Evolutionary conservation across 2,797 vertebrate genomes (phyloP).

Genomic region (Enoplosus armatus): DNA sequence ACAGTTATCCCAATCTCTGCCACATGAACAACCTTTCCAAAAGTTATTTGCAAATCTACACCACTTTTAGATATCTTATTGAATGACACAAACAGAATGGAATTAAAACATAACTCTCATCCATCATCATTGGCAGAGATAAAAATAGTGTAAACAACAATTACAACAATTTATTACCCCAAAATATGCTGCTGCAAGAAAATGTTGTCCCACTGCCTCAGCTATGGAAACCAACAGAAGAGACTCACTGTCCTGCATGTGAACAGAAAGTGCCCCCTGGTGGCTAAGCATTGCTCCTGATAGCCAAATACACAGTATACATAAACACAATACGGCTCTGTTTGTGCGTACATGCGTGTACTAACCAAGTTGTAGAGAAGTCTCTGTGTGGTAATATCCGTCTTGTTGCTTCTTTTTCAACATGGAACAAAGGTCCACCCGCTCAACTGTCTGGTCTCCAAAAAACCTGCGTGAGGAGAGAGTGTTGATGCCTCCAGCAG

Average conservation of each 20-base stretch:
- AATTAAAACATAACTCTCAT: neutral
- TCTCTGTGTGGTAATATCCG: constrained; percentile 82
- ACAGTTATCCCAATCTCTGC: neutral
- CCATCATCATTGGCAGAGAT: neutral
- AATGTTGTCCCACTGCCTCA: neutral
- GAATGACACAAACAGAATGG: neutral
- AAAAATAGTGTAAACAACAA: neutral
- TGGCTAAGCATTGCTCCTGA: constrained; percentile 24
- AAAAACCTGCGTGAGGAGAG: constrained; percentile 80
- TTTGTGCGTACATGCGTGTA: neutral
- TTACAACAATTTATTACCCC: neutral
- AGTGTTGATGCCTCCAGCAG: neutral
- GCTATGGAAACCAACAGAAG: neutral
- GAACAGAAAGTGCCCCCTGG: constrained; percentile 57
- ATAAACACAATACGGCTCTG: neutral
- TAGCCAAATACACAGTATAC: neutral
- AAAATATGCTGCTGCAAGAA: neutral
- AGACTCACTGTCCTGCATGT: neutral
- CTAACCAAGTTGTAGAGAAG: constrained; percentile 77
- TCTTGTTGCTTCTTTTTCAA: constrained; percentile 90
- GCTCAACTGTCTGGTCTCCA: constrained; percentile 90
- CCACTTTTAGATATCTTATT: neutral
- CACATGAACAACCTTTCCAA: neutral
- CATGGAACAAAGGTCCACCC: constrained; percentile 97
- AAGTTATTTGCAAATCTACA: neutral